Base-by-base conservation (phyloP, 1,140 invertebrate genomes). In the Sitophilus oryzae region DNA sequence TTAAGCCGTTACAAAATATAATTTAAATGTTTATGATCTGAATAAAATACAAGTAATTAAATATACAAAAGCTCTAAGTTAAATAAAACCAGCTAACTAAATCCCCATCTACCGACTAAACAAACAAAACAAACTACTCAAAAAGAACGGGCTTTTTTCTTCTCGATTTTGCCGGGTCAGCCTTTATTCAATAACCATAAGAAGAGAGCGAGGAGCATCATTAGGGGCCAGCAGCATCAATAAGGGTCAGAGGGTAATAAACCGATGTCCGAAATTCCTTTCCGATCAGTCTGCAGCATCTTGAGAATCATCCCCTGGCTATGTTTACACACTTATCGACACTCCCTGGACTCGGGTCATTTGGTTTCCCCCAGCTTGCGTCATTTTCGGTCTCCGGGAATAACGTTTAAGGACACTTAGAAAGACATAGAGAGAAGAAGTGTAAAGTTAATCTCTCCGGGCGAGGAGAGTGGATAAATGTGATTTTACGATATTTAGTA, bases 321-420 rank as follows among this genome's bases (percentile, higher is more conserved):
- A 42, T 63, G 62, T 63, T 63, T 63, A 63, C 61, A 63, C 50
- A 58, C 47, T 38, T 50, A 58, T 61, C 59, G 59, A 63, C 62
- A 63, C 62, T 63, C 62, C 56, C 57, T 43, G 53, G 46, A 36
- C 53, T 56, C 21, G 35, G 47, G 47, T 38, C 47, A 49, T 49
- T 49, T 49, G 4, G 35, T 38, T 38, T 38, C 20, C 25, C 25
- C 25, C 11, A 5, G 25, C 11, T 30, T 30, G 25, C 25, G 25
- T 30, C 25, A 30, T 30, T 30, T 30, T 5, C 5, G 25, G n/a
- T n/a, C n/a, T n/a, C 25, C 25, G 25, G 11, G 25, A 11, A 30
- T n/a, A 11, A 30, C 25, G 25, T 30, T 30, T 30, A 30, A 30
- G 25, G 25, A 30, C 25, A 6, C 25, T 30, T 30, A 30, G 5